phyloP scores from a whole-genome alignment of 2,797 vertebrate species.

The Chelmon rostratus region DNA sequence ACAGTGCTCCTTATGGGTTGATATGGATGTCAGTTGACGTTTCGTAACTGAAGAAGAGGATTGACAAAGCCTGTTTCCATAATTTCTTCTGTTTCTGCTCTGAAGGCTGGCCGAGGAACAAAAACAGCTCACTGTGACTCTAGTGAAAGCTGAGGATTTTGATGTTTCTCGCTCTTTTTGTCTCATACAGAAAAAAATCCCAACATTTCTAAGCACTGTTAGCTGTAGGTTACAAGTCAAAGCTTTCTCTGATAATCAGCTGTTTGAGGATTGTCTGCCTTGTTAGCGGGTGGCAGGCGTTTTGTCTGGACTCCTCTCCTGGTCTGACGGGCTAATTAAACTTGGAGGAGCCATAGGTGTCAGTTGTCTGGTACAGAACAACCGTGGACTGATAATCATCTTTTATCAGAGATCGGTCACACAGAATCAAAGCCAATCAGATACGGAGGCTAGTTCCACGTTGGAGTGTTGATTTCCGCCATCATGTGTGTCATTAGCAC shows the following conservation, averaged over 20 bases:
- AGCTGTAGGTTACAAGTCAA: conserved; percentile 12
- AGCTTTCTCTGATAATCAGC: conserved; percentile 36
- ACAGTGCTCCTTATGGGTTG: neutral
- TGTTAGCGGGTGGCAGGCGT: conserved; percentile 41
- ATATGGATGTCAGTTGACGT: neutral
- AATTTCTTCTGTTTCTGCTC: conserved; percentile 5
- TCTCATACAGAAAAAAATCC: neutral
- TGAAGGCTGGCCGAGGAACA: conserved; percentile 10
- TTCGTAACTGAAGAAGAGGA: neutral
- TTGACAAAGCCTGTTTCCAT: neutral
- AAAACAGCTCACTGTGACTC: conserved; percentile 10
- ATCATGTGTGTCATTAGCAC: conserved; percentile 44
- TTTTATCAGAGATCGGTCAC: conserved; percentile 60
- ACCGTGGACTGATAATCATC: conserved; percentile 58
- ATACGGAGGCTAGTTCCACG: conserved; percentile 32
- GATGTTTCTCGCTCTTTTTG: neutral
- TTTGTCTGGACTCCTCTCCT: conserved; percentile 54
- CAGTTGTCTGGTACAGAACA: conserved; percentile 39
- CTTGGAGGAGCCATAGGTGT: conserved; percentile 35
- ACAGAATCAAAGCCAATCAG: conserved; percentile 63
- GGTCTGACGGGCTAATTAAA: conserved; percentile 50
- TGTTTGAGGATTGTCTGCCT: conserved; percentile 31
- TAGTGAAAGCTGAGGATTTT: neutral
- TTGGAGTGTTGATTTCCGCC: conserved; percentile 25
- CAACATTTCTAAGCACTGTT: neutral